Evolutionary conservation across 1,140 invertebrate species (phyloP).

Genomic region (Dolichoris vasculosae): DNA sequence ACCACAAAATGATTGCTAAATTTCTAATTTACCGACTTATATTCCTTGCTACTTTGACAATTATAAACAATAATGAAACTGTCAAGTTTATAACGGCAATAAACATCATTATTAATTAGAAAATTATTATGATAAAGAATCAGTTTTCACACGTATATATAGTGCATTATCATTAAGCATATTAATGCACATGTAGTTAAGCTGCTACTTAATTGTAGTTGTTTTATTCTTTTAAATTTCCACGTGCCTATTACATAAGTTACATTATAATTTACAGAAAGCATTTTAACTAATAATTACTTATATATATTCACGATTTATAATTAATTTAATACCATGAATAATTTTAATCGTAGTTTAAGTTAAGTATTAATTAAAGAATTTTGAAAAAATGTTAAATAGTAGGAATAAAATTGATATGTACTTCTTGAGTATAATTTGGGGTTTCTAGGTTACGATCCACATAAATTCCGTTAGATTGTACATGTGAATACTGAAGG

Average conservation of each 20-base stretch:
- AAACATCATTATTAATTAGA: no score
- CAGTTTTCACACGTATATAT: not conserved
- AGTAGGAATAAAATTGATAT: constrained; percentile 22
- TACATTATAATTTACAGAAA: not conserved
- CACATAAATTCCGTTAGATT: constrained; percentile 67
- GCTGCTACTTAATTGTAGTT: not conserved
- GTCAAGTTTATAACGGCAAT: no score
- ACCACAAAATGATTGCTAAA: no score
- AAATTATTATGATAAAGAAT: not conserved
- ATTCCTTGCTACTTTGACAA: no score
- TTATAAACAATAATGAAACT: no score
- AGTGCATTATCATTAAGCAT: not conserved
- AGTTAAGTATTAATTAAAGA: not conserved
- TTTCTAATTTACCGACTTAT: no score
- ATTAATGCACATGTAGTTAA: not conserved
- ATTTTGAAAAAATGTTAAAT: not conserved
- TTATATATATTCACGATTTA: not conserved
- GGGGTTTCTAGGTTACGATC: constrained; percentile 71
- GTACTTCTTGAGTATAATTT: constrained; percentile 55
- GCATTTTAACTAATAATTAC: not conserved
- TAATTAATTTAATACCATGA: not conserved
- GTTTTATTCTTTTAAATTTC: no score
- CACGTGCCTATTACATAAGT: no score
- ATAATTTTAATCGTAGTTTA: not conserved
- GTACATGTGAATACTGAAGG: constrained; percentile 42